Percentiles rank a stretch among this genome's conserved stretches.
Conservation (phyloP, 2,888 invertebrate genomes). For the Sympetrum striolatum region DNA sequence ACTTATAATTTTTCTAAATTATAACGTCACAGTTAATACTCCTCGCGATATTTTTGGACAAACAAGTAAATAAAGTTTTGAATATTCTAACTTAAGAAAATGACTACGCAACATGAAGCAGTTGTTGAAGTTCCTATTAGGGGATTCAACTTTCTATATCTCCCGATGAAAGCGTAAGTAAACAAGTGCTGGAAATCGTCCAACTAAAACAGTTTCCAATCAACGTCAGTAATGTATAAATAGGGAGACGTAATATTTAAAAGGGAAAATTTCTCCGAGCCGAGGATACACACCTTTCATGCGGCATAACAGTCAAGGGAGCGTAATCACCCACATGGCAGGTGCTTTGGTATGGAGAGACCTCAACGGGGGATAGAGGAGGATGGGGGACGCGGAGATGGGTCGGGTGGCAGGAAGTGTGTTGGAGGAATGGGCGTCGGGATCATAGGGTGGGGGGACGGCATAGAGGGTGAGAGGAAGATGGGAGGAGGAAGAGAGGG, state of each 20-base stretch:
- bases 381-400: neutral
- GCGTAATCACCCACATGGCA: neutral
- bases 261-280: neutral
- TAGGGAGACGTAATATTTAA: neutral
- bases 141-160: no score
- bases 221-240: no score
- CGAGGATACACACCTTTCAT: neutral
- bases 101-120: no score
- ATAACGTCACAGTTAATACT: no score
- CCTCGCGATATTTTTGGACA: no score
- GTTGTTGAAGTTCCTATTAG: no score
- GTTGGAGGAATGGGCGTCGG: neutral
- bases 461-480: neutral
- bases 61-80: no score
- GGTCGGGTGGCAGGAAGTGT: neutral
- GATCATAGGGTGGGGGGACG: neutral
- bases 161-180: no score
- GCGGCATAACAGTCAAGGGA: neutral
- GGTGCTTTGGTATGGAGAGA: neutral
- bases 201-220: no score
- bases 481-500: neutral
- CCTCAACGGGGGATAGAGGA: slow-evolving; percentile 13
- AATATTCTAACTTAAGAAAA: no score
- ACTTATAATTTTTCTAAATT: no score
- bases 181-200: no score